Conservation (phyloP, 1,140 invertebrate genomes). For the Heliothis virescens region DNA sequence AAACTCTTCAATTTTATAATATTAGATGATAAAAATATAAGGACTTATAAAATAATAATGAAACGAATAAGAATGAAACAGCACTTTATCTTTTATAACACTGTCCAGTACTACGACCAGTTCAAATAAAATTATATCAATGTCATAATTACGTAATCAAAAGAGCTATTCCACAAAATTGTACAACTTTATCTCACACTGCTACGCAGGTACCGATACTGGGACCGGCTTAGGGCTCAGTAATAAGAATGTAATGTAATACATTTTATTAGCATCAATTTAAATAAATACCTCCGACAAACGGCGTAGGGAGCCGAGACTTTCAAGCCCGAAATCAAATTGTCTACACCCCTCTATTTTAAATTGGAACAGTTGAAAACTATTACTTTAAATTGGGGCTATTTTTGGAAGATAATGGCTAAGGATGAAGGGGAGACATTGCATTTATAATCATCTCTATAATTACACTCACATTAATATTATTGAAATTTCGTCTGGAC, state of each 20-base stretch:
- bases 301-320: constrained; percentile 5
- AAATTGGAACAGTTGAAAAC: constrained; percentile 30
- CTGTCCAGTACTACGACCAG: too few relatives aligned
- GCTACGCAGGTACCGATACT: background rate
- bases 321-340: constrained; percentile 38
- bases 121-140: too few relatives aligned
- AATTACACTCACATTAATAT: too few relatives aligned
- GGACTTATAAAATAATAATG: too few relatives aligned
- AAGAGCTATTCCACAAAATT: background rate
- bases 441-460: too few relatives aligned
- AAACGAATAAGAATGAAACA: too few relatives aligned
- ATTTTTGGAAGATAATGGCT: background rate
- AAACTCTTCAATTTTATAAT: too few relatives aligned
- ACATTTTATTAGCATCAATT: constrained; percentile 41
- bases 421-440: background rate
- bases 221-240: background rate
- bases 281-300: constrained; percentile 39
- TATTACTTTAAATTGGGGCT: constrained; percentile 7
- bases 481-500: too few relatives aligned
- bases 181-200: background rate
- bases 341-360: constrained; percentile 27
- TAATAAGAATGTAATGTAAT: constrained; percentile 39
- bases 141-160: background rate
- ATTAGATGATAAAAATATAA: too few relatives aligned
- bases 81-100: too few relatives aligned